Evolutionary conservation across 2,113 vertebrate genomes (phyloP).

Genomic region (Ardeotis arabs): DNA sequence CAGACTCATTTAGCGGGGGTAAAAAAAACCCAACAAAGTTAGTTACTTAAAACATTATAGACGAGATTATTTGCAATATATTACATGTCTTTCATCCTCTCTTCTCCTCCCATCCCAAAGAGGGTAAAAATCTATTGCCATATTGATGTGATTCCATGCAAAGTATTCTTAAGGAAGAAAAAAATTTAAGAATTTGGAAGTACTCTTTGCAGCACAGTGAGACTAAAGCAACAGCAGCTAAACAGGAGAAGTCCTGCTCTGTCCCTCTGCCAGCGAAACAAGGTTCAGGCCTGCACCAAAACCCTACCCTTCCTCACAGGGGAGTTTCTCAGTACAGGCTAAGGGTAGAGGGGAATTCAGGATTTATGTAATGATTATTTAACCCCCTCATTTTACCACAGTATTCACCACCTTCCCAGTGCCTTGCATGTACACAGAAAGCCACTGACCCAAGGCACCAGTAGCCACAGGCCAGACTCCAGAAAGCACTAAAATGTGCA

Average conservation of each 20-base stretch:
- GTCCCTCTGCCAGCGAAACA: not conserved
- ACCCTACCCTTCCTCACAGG: not conserved
- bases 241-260: not conserved
- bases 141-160: not conserved
- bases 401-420: not conserved
- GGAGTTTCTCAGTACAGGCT: not conserved
- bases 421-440: not conserved
- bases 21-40: not conserved
- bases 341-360: not conserved
- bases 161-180: not conserved
- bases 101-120: not conserved
- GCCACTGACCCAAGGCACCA: not conserved
- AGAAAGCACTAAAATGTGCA: not conserved
- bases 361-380: not conserved
- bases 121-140: not conserved
- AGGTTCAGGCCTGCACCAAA: not conserved
- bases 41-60: not conserved
- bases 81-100: not conserved
- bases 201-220: not conserved
- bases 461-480: not conserved
- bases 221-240: not conserved
- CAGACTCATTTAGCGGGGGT: not conserved
- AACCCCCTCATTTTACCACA: not conserved
- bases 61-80: not conserved
- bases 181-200: not conserved